These are phyloP conservation scores for Aulostomus chinensis DNA, from an alignment of 2,797 vertebrate genomes.

Conservation along the genomic window DNA sequence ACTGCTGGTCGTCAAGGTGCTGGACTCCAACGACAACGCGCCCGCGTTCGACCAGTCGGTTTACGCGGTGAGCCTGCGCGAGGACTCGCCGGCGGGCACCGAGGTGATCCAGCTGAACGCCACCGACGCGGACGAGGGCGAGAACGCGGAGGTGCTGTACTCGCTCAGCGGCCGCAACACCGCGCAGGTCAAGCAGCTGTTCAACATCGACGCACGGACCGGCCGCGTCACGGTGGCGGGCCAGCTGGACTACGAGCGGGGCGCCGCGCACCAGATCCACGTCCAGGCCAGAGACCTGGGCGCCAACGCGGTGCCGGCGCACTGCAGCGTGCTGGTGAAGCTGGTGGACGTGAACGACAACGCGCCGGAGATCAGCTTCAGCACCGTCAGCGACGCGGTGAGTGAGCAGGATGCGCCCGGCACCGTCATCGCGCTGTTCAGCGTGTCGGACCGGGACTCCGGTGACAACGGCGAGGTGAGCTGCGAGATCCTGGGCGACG, in stretches of 20 bases:
- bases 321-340: conserved; percentile 96
- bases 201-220: conserved; percentile 89
- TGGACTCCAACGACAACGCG: conserved; percentile 98
- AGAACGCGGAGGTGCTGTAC: conserved; percentile 95
- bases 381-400: conserved; percentile 95
- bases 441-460: conserved; percentile 93
- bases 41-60: conserved; percentile 95
- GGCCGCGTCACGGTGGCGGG: conserved; percentile 93
- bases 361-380: conserved; percentile 96
- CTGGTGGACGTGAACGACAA: conserved; percentile 95
- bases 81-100: conserved; percentile 93
- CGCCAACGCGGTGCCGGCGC: conserved; percentile 95
- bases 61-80: conserved; percentile 90
- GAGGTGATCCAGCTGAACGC: conserved; percentile 95
- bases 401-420: conserved; percentile 93
- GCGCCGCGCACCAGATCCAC: conserved; percentile 92
- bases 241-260: conserved; percentile 96
- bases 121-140: conserved; percentile 94
- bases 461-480: conserved; percentile 94
- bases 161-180: conserved; percentile 95
- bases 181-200: conserved; percentile 90
- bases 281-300: conserved; percentile 97
- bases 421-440: conserved; percentile 97
- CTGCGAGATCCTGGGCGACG: conserved; percentile 93
- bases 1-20: conserved; percentile 91